Conservation (phyloP, 2,797 vertebrate species). For the Artibeus lituratus region DNA sequence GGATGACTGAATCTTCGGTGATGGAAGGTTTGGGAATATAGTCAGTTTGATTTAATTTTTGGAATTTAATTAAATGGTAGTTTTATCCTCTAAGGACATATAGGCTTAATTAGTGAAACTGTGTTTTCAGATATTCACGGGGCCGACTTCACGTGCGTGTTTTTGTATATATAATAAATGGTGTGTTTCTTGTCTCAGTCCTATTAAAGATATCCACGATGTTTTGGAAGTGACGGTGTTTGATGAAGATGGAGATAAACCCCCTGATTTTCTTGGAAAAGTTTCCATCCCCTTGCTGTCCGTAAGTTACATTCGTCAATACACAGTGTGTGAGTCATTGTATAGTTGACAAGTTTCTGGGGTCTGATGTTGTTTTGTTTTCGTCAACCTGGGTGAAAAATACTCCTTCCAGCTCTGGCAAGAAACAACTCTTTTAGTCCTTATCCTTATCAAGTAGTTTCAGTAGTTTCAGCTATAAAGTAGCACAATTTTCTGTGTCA, state of each 20-base stretch:
- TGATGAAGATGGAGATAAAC: slow-evolving; percentile 95
- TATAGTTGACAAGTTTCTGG: neutral
- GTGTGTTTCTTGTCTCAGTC: slow-evolving; percentile 83
- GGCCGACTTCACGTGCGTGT: slow-evolving; percentile 48
- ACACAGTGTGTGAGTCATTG: neutral
- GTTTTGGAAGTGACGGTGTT: slow-evolving; percentile 92
- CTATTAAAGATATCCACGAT: slow-evolving; percentile 95
- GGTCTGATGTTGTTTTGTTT: neutral
- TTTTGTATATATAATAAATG: slow-evolving; percentile 31
- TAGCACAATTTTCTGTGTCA: neutral
- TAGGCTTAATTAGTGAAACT: slow-evolving; percentile 80
- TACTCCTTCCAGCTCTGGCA: neutral
- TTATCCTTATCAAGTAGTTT: neutral
- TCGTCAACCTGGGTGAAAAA: neutral
- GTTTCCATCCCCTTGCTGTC: slow-evolving; percentile 93
- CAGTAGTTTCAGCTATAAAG: neutral
- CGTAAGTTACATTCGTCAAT: slow-evolving; percentile 85
- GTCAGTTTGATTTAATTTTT: slow-evolving; percentile 78
- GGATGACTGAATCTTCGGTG: slow-evolving; percentile 58
- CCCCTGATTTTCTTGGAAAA: slow-evolving; percentile 93
- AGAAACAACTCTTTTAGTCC: neutral
- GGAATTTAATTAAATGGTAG: slow-evolving; percentile 80
- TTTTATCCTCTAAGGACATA: slow-evolving; percentile 79
- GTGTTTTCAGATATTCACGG: slow-evolving; percentile 70
- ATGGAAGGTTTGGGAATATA: slow-evolving; percentile 78